Conservation (phyloP, 2,888 invertebrate species). For the Macrophya annulata region DNA sequence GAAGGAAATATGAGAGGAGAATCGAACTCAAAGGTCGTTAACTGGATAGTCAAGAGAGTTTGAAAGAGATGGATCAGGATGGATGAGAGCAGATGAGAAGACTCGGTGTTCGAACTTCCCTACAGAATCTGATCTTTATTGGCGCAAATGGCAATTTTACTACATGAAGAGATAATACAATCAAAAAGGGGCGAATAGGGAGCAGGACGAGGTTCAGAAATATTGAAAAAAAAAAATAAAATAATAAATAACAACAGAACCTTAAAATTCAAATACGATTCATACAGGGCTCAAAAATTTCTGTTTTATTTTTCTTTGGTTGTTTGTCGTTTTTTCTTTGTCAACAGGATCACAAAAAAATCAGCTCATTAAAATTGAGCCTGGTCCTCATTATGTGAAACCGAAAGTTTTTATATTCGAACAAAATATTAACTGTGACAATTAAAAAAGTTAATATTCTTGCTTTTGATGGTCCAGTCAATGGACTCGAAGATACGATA, state of each 20-base stretch:
- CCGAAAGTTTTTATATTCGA: too few relatives aligned
- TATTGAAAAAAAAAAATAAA: not conserved
- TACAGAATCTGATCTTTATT: not conserved
- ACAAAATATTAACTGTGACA: too few relatives aligned
- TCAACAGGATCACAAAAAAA: too few relatives aligned
- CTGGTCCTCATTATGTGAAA: too few relatives aligned
- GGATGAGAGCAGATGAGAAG: not conserved
- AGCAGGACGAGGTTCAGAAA: not conserved
- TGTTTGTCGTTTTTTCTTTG: too few relatives aligned
- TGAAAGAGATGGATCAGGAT: slow-evolving; percentile 10
- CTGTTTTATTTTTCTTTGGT: too few relatives aligned
- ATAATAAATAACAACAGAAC: not conserved
- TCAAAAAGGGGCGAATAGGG: not conserved
- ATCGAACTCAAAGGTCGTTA: slow-evolving; percentile 10
- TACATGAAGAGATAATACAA: not conserved
- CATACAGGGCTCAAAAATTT: too few relatives aligned
- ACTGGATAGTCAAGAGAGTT: slow-evolving; percentile 5
- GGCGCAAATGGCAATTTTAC: not conserved
- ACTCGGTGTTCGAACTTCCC: not conserved
- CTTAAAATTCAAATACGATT: not conserved
- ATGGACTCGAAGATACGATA: too few relatives aligned
- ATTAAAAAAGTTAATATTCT: too few relatives aligned
- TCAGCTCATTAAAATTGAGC: too few relatives aligned
- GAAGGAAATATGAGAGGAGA: slow-evolving; percentile 5
- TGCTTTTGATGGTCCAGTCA: too few relatives aligned